These are phyloP conservation scores for Hetaerina titia DNA, from an alignment of 2,888 invertebrate species.

Conservation along the genomic window DNA sequence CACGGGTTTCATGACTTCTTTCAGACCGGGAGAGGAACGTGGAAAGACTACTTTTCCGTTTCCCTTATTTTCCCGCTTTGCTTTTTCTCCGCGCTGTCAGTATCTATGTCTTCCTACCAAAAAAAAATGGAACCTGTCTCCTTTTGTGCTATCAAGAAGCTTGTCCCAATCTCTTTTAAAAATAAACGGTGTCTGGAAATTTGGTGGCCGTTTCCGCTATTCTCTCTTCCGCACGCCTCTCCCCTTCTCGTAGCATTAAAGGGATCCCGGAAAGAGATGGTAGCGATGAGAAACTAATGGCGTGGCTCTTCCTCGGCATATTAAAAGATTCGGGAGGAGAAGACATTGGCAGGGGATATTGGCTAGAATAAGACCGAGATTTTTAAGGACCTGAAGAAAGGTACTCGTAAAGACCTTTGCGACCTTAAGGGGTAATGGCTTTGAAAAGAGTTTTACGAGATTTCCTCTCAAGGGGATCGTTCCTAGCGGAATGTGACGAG, in stretches of 20 bases:
- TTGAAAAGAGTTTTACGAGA: conserved; percentile 33
- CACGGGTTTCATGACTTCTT: no score
- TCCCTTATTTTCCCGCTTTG: background rate
- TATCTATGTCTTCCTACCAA: background rate
- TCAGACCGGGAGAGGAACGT: no score
- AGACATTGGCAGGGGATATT: background rate
- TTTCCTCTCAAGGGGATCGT: background rate
- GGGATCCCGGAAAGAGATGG: conserved; percentile 2
- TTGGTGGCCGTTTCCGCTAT: conserved; percentile 28
- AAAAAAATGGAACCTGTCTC: background rate
- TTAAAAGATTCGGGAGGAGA: conserved; percentile 10
- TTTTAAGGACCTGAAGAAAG: conserved; percentile 21
- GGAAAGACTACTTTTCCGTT: no score
- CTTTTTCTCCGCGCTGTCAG: background rate
- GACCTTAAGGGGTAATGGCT: conserved; percentile 36
- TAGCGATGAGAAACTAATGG: conserved; percentile 60
- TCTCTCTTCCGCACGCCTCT: background rate
- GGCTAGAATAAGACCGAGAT: conserved; percentile 1
- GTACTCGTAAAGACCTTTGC: conserved; percentile 12
- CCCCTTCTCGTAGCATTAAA: background rate
- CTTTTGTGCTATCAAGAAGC: background rate
- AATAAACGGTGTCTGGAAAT: conserved; percentile 50
- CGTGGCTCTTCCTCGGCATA: background rate
- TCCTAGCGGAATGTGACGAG: conserved; percentile 12
- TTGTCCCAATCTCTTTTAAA: conserved; percentile 18